Evolutionary conservation across 2,113 vertebrate genomes (phyloP).

Genomic region (Festucalex cinctus): DNA sequence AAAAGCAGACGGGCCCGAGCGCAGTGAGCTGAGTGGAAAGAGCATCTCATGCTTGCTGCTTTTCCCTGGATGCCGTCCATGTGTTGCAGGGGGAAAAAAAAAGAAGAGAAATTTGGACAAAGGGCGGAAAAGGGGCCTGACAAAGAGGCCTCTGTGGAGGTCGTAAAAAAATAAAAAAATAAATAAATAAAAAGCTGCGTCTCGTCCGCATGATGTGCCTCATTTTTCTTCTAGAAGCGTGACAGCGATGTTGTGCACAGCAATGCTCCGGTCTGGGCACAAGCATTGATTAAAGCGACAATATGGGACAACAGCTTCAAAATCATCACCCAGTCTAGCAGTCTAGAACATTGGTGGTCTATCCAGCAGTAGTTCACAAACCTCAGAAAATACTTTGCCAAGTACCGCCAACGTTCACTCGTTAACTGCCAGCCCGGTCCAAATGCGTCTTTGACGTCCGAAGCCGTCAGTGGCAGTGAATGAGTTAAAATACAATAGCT

Average conservation of each 20-base stretch:
- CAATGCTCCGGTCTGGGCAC: background rate
- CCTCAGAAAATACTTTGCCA: background rate
- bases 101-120: constrained; percentile 38
- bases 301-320: background rate
- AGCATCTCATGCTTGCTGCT: constrained; percentile 44
- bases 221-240: background rate
- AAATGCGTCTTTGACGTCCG: no score
- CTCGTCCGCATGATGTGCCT: background rate
- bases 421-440: background rate
- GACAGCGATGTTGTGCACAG: background rate
- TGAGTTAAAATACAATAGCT: no score
- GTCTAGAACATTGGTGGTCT: no score
- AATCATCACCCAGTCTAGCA: background rate
- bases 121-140: constrained; percentile 57
- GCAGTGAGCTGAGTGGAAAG: constrained; percentile 65
- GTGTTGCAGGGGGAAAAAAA: constrained; percentile 27
- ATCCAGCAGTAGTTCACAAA: background rate
- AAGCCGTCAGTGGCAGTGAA: no score
- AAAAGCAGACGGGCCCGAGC: constrained; percentile 37
- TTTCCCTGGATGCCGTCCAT: constrained; percentile 48
- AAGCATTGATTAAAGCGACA: background rate
- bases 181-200: background rate
- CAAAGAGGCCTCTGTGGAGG: constrained; percentile 64
- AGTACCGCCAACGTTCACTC: background rate
- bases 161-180: background rate